Percentiles rank a stretch among this genome's conserved stretches.
These are phyloP conservation scores for Nannobrachium achirus DNA, from an alignment of 2,113 vertebrate genomes.

Conservation along the genomic window DNA sequence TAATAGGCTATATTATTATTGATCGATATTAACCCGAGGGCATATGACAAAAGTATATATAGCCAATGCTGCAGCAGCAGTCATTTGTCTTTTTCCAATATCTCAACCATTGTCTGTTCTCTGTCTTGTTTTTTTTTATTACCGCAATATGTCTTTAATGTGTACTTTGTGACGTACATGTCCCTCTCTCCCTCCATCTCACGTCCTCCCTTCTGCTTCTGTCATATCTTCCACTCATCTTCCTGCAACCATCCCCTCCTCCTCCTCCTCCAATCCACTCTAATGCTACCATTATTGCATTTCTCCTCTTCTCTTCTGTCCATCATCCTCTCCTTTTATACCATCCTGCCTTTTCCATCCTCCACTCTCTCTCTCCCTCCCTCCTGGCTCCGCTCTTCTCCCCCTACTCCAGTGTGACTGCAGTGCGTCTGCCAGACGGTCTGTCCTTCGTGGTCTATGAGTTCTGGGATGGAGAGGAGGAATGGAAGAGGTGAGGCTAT, in stretches of 20 bases:
- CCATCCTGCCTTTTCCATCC: too few relatives aligned
- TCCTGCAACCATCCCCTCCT: conserved; percentile 1
- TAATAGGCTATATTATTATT: too few relatives aligned
- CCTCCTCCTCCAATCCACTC: not conserved
- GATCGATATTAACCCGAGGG: too few relatives aligned
- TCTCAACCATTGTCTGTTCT: not conserved
- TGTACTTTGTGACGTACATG: not conserved
- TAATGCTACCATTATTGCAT: not conserved
- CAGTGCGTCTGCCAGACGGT: conserved; percentile 86
- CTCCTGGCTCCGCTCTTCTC: not conserved
- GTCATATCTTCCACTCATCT: not conserved
- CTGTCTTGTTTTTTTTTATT: not conserved
- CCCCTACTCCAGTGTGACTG: conserved; percentile 79
- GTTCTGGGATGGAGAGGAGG: conserved; percentile 94
- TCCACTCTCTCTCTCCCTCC: conserved; percentile 7
- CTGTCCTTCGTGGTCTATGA: conserved; percentile 92
- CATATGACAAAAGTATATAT: too few relatives aligned
- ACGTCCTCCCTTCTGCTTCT: not conserved
- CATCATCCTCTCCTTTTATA: not conserved
- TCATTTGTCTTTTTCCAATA: conserved; percentile 3
- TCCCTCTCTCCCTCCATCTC: not conserved
- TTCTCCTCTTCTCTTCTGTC: conserved; percentile 3
- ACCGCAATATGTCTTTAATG: not conserved
- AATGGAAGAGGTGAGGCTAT: conserved; percentile 88
- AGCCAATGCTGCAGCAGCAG: not conserved